Percentiles rank a stretch among this genome's conserved stretches.
phyloP scores from a whole-genome alignment of 2,797 vertebrate species.

The Brachyalestes nurse region DNA sequence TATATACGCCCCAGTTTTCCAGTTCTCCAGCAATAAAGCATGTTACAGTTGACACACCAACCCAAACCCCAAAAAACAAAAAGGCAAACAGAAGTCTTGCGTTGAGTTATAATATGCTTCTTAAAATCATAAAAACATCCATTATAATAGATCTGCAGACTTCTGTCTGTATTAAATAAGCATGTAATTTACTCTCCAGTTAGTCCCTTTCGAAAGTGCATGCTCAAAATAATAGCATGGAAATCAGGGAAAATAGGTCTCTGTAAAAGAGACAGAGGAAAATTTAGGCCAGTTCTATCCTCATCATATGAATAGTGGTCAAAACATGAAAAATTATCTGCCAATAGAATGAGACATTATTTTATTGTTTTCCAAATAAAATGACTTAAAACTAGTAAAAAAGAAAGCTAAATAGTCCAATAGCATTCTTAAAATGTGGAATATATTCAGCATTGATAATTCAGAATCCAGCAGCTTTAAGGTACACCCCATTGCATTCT shows the following conservation, averaged over 20 bases:
- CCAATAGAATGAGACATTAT: too few relatives aligned
- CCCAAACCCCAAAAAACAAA: too few relatives aligned
- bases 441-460: too few relatives aligned
- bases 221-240: conserved; percentile 1
- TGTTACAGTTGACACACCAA: too few relatives aligned
- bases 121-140: not conserved
- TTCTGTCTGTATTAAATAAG: conserved; percentile 6
- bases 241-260: conserved; percentile 1
- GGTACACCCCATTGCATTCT: too few relatives aligned
- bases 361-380: too few relatives aligned
- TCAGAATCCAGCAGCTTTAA: too few relatives aligned
- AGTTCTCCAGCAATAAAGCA: conserved; percentile 5
- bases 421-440: too few relatives aligned
- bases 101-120: not conserved
- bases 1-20: not conserved
- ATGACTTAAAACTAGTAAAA: too few relatives aligned
- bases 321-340: too few relatives aligned
- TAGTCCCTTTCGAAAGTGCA: conserved; percentile 22
- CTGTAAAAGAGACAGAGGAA: not conserved
- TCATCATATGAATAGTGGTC: too few relatives aligned
- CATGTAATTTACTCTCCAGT: not conserved
- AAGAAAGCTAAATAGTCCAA: too few relatives aligned
- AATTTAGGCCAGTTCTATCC: not conserved
- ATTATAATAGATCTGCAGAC: not conserved
- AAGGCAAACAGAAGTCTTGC: not conserved